Evolutionary conservation across 30 jellyfish, hydroid and myxozoan genomes (phyloP).

Genomic region (Hydractinia echinata): DNA sequence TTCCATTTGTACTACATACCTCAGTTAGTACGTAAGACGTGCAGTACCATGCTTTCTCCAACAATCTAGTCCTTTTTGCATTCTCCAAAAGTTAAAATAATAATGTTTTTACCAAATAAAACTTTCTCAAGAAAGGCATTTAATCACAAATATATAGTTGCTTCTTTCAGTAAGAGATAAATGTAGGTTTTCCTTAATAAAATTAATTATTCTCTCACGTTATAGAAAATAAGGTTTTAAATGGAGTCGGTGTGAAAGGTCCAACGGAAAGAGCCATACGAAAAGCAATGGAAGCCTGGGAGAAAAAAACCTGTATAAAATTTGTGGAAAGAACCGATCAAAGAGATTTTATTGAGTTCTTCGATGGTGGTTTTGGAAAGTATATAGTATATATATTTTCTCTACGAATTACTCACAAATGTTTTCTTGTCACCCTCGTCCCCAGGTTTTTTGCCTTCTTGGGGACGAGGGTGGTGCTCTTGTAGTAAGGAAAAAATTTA

Average conservation of each 20-base stretch:
- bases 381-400: conserved; percentile 7
- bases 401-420: too few species aligned
- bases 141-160: neutral
- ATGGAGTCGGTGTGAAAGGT: conserved; percentile 60
- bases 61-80: too few species aligned
- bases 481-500: too few species aligned
- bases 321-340: conserved; percentile 76
- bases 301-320: conserved; percentile 75
- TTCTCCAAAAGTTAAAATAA: too few species aligned
- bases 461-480: too few species aligned
- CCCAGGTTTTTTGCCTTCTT: too few species aligned
- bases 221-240: conserved; percentile 63
- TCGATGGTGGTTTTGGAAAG: conserved; percentile 86
- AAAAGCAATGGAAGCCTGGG: conserved; percentile 83
- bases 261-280: conserved; percentile 78
- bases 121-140: neutral
- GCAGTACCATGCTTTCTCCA: too few species aligned
- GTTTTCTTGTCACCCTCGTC: too few species aligned
- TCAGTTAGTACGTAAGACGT: conserved; percentile 62
- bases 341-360: conserved; percentile 69
- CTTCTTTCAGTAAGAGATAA: neutral
- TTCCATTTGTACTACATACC: conserved; percentile 57
- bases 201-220: neutral
- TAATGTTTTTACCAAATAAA: too few species aligned
- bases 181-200: neutral